Conservation (phyloP, 2,113 vertebrate genomes). For the Psephotus haematonotus region DNA sequence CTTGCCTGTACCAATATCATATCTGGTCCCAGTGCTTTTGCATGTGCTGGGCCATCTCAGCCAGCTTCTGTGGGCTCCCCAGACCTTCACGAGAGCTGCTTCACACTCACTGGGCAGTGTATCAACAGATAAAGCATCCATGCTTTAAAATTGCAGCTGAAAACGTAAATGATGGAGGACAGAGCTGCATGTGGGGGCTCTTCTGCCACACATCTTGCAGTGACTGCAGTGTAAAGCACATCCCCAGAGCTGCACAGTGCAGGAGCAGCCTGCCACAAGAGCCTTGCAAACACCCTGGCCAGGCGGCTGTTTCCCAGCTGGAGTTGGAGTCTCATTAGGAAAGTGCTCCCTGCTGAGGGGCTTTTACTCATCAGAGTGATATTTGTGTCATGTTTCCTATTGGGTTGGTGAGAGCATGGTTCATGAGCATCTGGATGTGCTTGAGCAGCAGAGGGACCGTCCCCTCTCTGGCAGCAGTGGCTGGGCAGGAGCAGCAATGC, state of each 20-base stretch:
- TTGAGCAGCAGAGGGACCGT: neutral
- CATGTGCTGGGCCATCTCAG: neutral
- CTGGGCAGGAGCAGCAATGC: neutral
- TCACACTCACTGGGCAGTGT: rapidly evolving
- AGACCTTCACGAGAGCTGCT: neutral
- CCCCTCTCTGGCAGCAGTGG: neutral
- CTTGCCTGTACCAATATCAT: neutral
- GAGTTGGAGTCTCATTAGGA: neutral
- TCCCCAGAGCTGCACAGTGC: neutral
- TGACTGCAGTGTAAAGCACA: neutral
- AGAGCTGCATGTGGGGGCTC: neutral
- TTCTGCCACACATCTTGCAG: neutral
- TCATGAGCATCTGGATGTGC: rapidly evolving
- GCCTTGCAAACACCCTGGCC: neutral
- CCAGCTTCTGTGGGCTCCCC: neutral
- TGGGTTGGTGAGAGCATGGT: neutral
- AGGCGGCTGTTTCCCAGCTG: neutral
- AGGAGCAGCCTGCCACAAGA: neutral
- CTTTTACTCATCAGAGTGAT: neutral
- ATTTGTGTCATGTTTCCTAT: neutral
- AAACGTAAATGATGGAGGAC: rapidly evolving
- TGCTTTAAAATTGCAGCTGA: neutral
- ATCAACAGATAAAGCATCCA: neutral
- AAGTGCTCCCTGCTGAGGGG: neutral
- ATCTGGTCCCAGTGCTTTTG: neutral